Evolutionary conservation across 1,140 invertebrate genomes (phyloP).

Genomic region (Rhizoglyphus robini): DNA sequence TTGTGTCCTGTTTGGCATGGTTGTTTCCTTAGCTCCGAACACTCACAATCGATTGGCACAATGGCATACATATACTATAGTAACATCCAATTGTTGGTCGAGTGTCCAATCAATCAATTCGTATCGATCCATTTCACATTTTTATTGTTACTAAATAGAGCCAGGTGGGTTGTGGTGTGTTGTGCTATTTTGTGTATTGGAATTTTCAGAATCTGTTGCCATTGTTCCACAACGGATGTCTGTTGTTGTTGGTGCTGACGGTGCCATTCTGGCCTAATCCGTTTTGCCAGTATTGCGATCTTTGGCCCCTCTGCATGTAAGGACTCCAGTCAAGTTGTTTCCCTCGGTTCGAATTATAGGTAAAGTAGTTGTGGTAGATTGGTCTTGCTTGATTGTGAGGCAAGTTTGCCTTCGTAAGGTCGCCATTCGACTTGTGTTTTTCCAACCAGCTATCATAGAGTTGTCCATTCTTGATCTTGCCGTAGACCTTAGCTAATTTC

Average conservation of each 20-base stretch:
- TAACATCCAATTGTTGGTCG: too few relatives aligned
- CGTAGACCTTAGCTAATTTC: neutral
- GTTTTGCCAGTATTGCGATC: neutral
- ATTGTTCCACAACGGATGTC: too few relatives aligned
- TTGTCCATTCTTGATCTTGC: slow-evolving; percentile 3
- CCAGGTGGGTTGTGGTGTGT: too few relatives aligned
- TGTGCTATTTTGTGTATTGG: too few relatives aligned
- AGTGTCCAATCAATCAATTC: too few relatives aligned
- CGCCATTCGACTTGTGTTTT: neutral
- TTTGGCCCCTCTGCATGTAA: neutral
- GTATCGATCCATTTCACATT: too few relatives aligned
- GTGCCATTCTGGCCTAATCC: neutral
- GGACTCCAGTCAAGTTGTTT: neutral
- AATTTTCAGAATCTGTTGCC: too few relatives aligned
- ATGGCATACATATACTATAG: too few relatives aligned
- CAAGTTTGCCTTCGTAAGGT: neutral
- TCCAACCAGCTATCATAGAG: neutral
- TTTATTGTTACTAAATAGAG: too few relatives aligned
- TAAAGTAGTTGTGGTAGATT: neutral
- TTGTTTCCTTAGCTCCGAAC: too few relatives aligned
- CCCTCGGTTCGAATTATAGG: neutral
- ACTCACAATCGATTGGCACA: too few relatives aligned
- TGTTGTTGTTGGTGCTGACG: neutral
- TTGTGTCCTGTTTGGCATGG: too few relatives aligned
- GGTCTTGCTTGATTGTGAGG: neutral